Percentiles rank a stretch among this genome's conserved stretches.
Evolutionary conservation across 2,113 vertebrate genomes (phyloP).

Genomic region (Geococcyx californianus): DNA sequence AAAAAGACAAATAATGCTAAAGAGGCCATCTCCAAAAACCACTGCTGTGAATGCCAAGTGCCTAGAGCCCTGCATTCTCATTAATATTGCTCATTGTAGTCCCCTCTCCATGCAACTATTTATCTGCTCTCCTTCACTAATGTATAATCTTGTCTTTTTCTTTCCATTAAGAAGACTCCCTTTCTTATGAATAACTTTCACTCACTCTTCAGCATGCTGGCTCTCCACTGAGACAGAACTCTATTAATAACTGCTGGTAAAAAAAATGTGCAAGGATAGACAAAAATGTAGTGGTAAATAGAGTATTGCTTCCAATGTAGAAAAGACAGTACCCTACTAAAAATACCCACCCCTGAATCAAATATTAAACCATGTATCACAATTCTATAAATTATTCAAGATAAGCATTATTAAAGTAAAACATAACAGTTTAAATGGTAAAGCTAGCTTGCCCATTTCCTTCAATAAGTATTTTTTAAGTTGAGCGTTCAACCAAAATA

Average conservation of each 20-base stretch:
- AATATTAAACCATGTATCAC: neutral
- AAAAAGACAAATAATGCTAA: slow-evolving; percentile 5
- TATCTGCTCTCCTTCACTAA: neutral
- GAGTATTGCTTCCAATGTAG: neutral
- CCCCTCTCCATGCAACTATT: neutral
- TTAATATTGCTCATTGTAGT: neutral
- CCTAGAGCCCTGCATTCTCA: neutral
- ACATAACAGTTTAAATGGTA: neutral
- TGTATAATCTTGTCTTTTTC: neutral
- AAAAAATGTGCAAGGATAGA: neutral
- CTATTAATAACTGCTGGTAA: neutral
- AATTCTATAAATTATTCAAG: neutral
- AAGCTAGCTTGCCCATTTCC: neutral
- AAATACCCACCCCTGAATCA: neutral
- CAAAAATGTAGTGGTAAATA: neutral
- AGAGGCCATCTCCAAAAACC: neutral
- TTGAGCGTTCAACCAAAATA: neutral
- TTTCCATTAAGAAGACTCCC: neutral
- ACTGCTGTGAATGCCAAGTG: neutral
- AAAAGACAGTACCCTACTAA: neutral
- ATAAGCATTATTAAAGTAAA: neutral
- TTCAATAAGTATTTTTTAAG: neutral
- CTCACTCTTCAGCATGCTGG: neutral
- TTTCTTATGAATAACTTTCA: neutral
- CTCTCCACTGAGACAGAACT: neutral